phyloP scores from a whole-genome alignment of 2,888 invertebrate genomes.

The Hybos culiciformis region DNA sequence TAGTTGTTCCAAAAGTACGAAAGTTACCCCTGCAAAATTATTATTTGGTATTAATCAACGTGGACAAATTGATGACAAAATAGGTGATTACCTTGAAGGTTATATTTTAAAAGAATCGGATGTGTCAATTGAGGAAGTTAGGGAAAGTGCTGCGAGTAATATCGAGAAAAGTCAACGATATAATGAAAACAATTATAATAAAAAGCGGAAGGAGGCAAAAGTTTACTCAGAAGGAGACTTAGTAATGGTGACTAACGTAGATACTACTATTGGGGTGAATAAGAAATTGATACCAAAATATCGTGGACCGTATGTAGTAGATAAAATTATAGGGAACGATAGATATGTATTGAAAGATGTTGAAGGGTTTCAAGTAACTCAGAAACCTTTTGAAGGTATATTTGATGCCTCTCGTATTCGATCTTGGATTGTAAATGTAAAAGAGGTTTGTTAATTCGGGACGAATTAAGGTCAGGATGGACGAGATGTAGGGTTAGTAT shows the following conservation, averaged over 20 bases:
- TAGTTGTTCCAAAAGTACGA: conserved; percentile 16
- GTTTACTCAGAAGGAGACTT: conserved; percentile 12
- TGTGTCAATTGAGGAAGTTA: not conserved
- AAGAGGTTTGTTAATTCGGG: too few relatives aligned
- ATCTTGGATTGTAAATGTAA: too few relatives aligned
- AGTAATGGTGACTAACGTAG: conserved; percentile 18
- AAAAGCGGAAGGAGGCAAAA: not conserved
- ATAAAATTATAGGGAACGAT: not conserved
- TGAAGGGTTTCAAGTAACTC: too few relatives aligned
- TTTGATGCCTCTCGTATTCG: not conserved
- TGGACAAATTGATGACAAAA: conserved; percentile 14
- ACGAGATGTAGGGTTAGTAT: too few relatives aligned
- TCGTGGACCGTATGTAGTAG: not conserved
- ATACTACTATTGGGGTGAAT: conserved; percentile 15
- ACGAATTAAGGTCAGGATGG: too few relatives aligned
- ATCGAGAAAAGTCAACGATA: conserved; percentile 3
- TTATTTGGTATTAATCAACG: conserved; percentile 21
- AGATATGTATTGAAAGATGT: not conserved
- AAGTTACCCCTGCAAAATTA: conserved; percentile 18
- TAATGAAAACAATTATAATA: conserved; percentile 1
- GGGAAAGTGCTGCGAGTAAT: not conserved
- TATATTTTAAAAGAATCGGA: not conserved
- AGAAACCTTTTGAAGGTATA: not conserved
- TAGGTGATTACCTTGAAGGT: conserved; percentile 11
- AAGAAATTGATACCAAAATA: conserved; percentile 19